phyloP scores from a whole-genome alignment of 1,140 invertebrate species.

The Leptopilina clavipes region DNA sequence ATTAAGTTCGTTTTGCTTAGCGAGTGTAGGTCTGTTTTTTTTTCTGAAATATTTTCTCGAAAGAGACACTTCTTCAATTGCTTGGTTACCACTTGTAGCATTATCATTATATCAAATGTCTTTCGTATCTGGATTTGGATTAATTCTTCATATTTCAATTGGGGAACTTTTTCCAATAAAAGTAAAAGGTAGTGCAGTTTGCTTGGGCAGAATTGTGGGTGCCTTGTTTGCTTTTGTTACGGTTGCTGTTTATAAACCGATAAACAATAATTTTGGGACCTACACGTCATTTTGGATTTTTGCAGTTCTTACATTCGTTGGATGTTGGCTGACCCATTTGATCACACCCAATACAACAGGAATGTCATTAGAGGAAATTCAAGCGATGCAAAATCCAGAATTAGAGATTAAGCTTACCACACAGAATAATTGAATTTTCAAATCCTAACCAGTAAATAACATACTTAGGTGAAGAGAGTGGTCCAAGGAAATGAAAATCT shows the following conservation, averaged over 20 bases:
- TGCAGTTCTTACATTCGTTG: neutral
- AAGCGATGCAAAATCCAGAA: neutral
- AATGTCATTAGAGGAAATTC: neutral
- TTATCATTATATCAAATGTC: neutral
- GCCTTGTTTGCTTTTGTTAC: neutral
- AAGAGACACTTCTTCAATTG: neutral
- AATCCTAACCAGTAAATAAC: too few species aligned
- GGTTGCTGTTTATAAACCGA: neutral
- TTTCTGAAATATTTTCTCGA: too few species aligned
- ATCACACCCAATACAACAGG: neutral
- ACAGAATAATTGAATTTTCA: neutral
- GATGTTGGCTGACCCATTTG: neutral
- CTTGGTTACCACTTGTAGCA: neutral
- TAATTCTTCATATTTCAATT: neutral
- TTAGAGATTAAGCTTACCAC: neutral
- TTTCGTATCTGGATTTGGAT: neutral
- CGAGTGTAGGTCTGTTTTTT: too few species aligned
- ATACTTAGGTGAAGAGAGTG: too few species aligned
- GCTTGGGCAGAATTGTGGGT: neutral
- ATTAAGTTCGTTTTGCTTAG: too few species aligned
- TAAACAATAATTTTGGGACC: neutral
- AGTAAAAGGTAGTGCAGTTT: neutral
- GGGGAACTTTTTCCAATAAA: neutral
- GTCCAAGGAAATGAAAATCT: too few species aligned
- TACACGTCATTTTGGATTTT: neutral